phyloP scores from a whole-genome alignment of 2,797 vertebrate species.

The Oreonectes daqikongensis region DNA sequence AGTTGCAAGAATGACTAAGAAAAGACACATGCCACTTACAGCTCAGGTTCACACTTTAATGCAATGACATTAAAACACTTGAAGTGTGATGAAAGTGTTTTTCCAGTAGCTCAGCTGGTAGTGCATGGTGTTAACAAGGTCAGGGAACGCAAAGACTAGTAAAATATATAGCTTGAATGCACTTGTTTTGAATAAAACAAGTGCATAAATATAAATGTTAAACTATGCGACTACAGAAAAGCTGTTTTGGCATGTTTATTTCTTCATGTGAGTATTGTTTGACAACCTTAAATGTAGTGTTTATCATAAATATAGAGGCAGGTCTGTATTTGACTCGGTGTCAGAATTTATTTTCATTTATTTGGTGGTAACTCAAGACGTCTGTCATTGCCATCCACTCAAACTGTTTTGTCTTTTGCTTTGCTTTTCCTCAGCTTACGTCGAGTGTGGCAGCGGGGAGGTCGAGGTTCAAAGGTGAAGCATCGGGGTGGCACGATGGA shows the following conservation, averaged over 20 bases:
- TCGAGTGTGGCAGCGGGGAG: slow-evolving; percentile 77
- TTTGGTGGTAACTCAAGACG: too few species aligned
- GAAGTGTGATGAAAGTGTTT: too few species aligned
- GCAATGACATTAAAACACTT: background rate
- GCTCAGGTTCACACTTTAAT: background rate
- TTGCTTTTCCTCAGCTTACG: slow-evolving; percentile 68
- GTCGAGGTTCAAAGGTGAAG: slow-evolving; percentile 77
- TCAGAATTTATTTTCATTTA: background rate
- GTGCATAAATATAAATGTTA: background rate
- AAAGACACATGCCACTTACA: background rate
- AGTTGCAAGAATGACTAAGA: background rate
- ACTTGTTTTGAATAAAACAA: background rate
- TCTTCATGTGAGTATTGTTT: background rate
- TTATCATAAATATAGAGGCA: background rate
- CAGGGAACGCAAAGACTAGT: background rate
- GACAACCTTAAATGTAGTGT: background rate
- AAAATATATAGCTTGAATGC: background rate
- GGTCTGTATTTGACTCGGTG: background rate
- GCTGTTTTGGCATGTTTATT: background rate
- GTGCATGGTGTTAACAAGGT: too few species aligned
- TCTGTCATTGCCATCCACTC: too few species aligned
- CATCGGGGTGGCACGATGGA: slow-evolving; percentile 86
- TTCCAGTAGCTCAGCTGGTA: too few species aligned
- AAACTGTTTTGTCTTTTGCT: background rate
- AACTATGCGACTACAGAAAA: background rate